Evolutionary conservation across 2,113 vertebrate genomes (phyloP), one percentile per base, ranked within the genome.

Genomic region (Takifugu bimaculatus): DNA sequence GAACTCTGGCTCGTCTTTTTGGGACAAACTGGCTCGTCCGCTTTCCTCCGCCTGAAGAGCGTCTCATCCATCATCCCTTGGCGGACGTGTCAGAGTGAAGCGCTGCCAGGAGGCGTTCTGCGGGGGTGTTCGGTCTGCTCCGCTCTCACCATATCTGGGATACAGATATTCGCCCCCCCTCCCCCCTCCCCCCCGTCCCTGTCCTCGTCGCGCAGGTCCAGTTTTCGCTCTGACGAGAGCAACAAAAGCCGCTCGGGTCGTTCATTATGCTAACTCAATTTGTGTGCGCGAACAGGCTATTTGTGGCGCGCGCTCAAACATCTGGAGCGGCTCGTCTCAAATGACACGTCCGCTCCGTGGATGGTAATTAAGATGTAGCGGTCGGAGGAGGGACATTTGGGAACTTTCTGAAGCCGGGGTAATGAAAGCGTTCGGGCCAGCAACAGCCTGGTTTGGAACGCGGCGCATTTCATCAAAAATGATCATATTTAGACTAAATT

Each of bases 11-110:
- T 47, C 13, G 2, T 29, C 20, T 56, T 67, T 60, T 43, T 13
- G 20, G 44, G 60, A 49, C 62, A 57, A 53, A 65, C 54, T 39
- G n/a, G 47, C 45, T 73, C 65, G 67, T 62, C 62, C 51, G 48
- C 57, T 13, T 26, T 70, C 78, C 73, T 63, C 68, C 73, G 68
- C 49, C 64, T 82, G 65, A 50, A 14, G 60, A 29, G 66, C 58
- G 45, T 64, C 48, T 75, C 80, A 75, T 83, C 67, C 76, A 80
- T 88, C 83, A 83, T 67, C 73, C 54, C 61, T 80, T 62, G 60
- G 78, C 68, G 65, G 80, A 74, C 65, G 68, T 70, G 71, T 75
- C 61, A 67, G 71, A 42, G 65, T 78, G 73, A 75, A 71, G 59
- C 69, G 57, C 75, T 75, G 77, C 80, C 76, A 78, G 63, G 73